phyloP scores from a whole-genome alignment of 2,888 invertebrate species.

The Iselma pallidipennis region DNA sequence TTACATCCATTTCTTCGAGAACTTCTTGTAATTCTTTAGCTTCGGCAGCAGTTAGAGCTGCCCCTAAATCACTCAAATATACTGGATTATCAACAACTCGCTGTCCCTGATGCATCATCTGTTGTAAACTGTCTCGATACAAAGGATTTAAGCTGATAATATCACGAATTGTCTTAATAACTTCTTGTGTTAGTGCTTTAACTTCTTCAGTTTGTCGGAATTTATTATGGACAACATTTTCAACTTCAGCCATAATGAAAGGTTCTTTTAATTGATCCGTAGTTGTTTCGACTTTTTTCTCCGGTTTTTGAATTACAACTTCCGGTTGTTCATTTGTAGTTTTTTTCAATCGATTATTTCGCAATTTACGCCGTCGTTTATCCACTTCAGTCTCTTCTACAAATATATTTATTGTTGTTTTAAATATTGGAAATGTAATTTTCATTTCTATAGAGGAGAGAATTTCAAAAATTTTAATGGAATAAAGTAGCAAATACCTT shows the following conservation, averaged over 20 bases:
- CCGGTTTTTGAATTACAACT: constrained; percentile 25
- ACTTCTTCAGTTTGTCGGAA: constrained; percentile 93
- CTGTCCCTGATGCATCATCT: constrained; percentile 96
- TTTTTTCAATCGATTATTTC: constrained; percentile 50
- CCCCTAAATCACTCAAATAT: constrained; percentile 94
- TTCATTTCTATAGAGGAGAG: constrained; percentile 66
- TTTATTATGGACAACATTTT: constrained; percentile 86
- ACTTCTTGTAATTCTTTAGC: constrained; percentile 90
- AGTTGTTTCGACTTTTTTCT: constrained; percentile 23
- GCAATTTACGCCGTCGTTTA: constrained; percentile 60
- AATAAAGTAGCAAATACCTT: constrained; percentile 40
- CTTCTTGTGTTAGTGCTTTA: constrained; percentile 94
- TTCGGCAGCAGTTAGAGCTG: constrained; percentile 91
- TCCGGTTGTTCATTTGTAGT: constrained; percentile 33
- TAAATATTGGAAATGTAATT: constrained; percentile 82
- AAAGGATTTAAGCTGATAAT: constrained; percentile 97
- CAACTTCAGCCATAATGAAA: constrained; percentile 91
- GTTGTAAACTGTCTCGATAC: constrained; percentile 96
- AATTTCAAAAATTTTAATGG: background rate
- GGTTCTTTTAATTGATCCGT: constrained; percentile 52
- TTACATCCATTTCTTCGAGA: constrained; percentile 92
- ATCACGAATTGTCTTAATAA: constrained; percentile 96
- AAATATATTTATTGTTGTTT: constrained; percentile 79
- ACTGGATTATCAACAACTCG: constrained; percentile 98
- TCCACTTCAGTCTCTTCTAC: constrained; percentile 73